Evolutionary conservation across 2,797 vertebrate genomes (phyloP).

Genomic region (Geotrypetes seraphini): DNA sequence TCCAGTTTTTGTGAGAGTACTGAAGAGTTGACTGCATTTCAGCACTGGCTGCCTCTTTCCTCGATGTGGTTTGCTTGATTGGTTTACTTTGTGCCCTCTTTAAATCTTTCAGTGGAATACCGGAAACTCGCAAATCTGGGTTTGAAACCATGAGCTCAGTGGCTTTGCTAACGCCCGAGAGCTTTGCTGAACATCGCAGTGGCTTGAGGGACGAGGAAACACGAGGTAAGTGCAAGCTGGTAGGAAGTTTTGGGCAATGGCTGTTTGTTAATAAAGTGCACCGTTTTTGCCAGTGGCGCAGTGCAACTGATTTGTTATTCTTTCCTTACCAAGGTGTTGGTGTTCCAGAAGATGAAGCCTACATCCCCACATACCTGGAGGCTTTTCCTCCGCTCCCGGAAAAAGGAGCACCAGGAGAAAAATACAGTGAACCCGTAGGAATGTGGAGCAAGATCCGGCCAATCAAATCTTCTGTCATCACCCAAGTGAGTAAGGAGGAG

Average conservation of each 20-base stretch:
- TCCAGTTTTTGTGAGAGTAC: too few species aligned
- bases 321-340: constrained; percentile 40
- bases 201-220: constrained; percentile 59
- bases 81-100: not conserved
- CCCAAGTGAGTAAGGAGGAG: constrained; percentile 58
- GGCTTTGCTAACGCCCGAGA: constrained; percentile 70
- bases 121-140: constrained; percentile 46
- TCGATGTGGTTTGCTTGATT: not conserved
- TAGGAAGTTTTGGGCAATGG: not conserved
- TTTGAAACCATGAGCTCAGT: constrained; percentile 71
- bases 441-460: constrained; percentile 62
- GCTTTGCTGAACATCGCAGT: constrained; percentile 67
- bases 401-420: constrained; percentile 57
- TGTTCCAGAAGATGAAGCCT: constrained; percentile 62
- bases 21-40: too few species aligned
- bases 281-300: too few species aligned
- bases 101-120: constrained; percentile 42
- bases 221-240: constrained; percentile 30
- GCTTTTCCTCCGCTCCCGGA: constrained; percentile 65
- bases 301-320: not conserved
- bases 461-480: constrained; percentile 64
- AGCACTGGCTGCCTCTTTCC: not conserved
- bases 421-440: constrained; percentile 43
- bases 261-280: too few species aligned
- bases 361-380: constrained; percentile 64